Conservation (phyloP, 2,113 vertebrate genomes). For the Origma solitaria region DNA sequence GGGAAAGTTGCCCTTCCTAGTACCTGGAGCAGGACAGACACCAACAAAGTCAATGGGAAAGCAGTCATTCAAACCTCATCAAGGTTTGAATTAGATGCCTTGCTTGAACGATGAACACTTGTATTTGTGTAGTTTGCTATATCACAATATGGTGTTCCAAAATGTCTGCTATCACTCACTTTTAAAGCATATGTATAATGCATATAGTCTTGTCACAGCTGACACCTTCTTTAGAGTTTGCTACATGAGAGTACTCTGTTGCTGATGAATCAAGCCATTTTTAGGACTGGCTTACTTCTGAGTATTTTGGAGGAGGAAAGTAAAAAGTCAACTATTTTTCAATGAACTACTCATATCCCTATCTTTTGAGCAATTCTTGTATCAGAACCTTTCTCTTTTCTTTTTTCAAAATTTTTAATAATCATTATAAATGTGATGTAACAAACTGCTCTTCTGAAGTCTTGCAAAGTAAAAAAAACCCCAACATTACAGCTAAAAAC, state of each 20-base stretch:
- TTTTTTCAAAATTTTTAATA: background rate
- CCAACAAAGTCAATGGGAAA: background rate
- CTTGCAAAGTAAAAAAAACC: background rate
- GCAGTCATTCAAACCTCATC: background rate
- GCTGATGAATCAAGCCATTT: constrained; percentile 30
- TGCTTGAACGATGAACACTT: background rate
- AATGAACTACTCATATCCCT: background rate
- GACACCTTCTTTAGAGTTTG: constrained; percentile 43
- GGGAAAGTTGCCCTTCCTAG: background rate
- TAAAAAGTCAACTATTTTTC: background rate
- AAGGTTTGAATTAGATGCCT: background rate
- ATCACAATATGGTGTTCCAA: constrained; percentile 17
- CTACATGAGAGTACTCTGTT: background rate
- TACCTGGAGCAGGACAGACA: background rate
- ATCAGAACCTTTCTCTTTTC: background rate
- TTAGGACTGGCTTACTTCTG: constrained; percentile 5
- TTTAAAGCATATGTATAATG: background rate
- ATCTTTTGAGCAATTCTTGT: background rate
- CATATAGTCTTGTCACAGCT: constrained; percentile 15
- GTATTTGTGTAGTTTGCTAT: constrained; percentile 1
- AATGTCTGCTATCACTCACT: constrained; percentile 39
- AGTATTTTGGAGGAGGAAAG: background rate
- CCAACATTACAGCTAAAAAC: background rate
- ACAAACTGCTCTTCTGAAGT: background rate
- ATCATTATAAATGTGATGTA: background rate